These are phyloP conservation scores for Danaus melanippus DNA, from an alignment of 1,140 invertebrate genomes.

Conservation along the genomic window DNA sequence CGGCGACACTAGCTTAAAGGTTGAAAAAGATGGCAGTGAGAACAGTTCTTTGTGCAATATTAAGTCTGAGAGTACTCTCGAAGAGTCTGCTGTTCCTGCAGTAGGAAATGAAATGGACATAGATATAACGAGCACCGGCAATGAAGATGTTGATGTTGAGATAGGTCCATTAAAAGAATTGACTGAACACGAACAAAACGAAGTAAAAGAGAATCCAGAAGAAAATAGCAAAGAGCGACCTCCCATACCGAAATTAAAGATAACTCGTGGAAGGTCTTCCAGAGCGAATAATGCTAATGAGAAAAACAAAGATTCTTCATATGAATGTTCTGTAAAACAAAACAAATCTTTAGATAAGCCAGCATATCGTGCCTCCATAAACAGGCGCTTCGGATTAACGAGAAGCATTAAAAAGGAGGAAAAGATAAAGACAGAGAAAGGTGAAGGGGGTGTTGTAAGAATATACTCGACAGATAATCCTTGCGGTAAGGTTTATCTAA, in stretches of 20 bases:
- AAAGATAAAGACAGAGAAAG: slow-evolving; percentile 76
- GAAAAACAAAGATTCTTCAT: slow-evolving; percentile 40
- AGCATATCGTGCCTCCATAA: slow-evolving; percentile 59
- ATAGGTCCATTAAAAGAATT: slow-evolving; percentile 63
- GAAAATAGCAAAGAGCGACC: slow-evolving; percentile 49
- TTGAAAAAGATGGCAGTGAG: slow-evolving; percentile 42
- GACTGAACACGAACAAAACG: slow-evolving; percentile 53
- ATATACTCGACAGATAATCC: slow-evolving; percentile 77
- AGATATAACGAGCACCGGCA: slow-evolving; percentile 58
- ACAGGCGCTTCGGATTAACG: slow-evolving; percentile 73
- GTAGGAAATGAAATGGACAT: slow-evolving; percentile 72
- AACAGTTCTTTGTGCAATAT: slow-evolving; percentile 29
- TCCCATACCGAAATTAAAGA: slow-evolving; percentile 68
- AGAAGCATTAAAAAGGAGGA: slow-evolving; percentile 73
- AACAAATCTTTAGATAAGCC: slow-evolving; percentile 39
- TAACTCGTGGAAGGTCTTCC: slow-evolving; percentile 63
- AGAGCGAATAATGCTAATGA: slow-evolving; percentile 34
- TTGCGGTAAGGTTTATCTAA: slow-evolving; percentile 82
- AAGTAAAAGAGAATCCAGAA: slow-evolving; percentile 42
- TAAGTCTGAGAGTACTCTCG: slow-evolving; percentile 61
- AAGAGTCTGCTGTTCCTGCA: slow-evolving; percentile 66
- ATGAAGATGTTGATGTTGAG: slow-evolving; percentile 65
- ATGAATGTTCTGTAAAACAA: slow-evolving; percentile 54
- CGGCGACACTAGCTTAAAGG: slow-evolving; percentile 60
- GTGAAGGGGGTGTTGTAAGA: slow-evolving; percentile 76